phyloP scores from a whole-genome alignment of 1,140 invertebrate genomes.

The Caenorhabditis latens region DNA sequence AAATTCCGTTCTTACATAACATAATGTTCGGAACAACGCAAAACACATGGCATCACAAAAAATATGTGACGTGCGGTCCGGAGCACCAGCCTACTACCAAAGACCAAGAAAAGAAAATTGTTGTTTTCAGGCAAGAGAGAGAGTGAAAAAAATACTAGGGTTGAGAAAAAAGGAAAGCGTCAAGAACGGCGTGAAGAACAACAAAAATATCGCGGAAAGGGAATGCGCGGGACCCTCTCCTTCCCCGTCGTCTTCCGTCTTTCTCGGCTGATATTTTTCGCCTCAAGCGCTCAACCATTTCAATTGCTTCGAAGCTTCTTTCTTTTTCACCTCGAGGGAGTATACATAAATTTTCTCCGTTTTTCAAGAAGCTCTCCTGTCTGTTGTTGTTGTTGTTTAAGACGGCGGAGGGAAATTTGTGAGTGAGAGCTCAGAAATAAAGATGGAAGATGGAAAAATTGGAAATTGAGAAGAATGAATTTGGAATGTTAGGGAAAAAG shows the following conservation, averaged over 20 bases:
- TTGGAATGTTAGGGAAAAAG: neutral
- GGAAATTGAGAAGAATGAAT: neutral
- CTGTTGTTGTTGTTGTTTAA: constrained; percentile 5
- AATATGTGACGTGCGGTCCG: constrained; percentile 36
- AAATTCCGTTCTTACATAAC: constrained; percentile 14
- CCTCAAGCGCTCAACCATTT: constrained; percentile 28
- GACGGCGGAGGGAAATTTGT: neutral
- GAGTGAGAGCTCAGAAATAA: neutral
- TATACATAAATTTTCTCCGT: constrained; percentile 43
- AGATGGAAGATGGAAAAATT: neutral
- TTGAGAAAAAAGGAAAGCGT: constrained; percentile 19
- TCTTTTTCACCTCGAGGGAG: constrained; percentile 32
- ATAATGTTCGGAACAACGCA: constrained; percentile 31
- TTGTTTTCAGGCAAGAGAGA: constrained; percentile 4
- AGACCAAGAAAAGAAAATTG: constrained; percentile 38
- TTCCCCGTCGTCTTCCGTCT: neutral
- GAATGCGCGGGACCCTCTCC: constrained; percentile 23
- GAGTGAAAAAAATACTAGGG: neutral
- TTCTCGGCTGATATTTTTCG: neutral
- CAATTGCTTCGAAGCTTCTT: constrained; percentile 10
- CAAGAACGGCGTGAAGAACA: constrained; percentile 48
- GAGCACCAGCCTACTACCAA: constrained; percentile 34
- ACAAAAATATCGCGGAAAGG: constrained; percentile 45
- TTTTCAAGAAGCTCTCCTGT: neutral
- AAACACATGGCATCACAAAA: constrained; percentile 44